Base-by-base conservation (phyloP, 2,113 vertebrate genomes). In the Tor tambroides region DNA sequence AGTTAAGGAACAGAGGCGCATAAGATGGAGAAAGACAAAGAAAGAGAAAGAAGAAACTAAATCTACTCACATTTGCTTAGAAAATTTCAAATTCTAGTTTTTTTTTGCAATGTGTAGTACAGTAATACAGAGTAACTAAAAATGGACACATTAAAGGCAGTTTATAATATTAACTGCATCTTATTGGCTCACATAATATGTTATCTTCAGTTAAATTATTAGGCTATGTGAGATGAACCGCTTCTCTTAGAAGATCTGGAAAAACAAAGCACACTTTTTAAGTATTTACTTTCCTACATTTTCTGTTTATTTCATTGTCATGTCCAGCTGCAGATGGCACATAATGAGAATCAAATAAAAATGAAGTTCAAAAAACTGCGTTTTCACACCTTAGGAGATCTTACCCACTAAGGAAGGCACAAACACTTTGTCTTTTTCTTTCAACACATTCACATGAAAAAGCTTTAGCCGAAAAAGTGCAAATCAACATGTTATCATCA, bases 381-480 rank as follows among this genome's bases (percentile, higher is more conserved):
- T 69, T 77, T 69, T 49, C 84, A 46, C 12, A 38, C 61, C 56
- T 69, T 23, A 21, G 17, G 32, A 46, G 59, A 65, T 67, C 38
- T 71, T 69, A 65, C 77, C 38, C 78, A 81, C 26, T 4, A n/a
- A 67, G 59, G 54, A 89, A 87, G 88, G 85, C 88, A 89, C 82
- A 54, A 49, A 76, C 76, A 81, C 76, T 80, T 63, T 2, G 5
- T 28, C 6, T 80, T 80, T 49, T 30, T 49, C 41, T 59, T 56
- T 84, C 14, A 49, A 12, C 74, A 82, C 85, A 81, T 85, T 76
- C 85, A 87, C 7, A 65, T 28, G 19, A 21, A 63, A 87, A 83
- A 46, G 86, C 83, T 85, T 85, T 85, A 80, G 28, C 67, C 15
- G 43, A 43, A 65, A 54, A 54, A 72, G 76, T 85, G 85, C 75